These are phyloP conservation scores for Micromesistius poutassou DNA, from an alignment of 2,797 vertebrate species.

Conservation along the genomic window DNA sequence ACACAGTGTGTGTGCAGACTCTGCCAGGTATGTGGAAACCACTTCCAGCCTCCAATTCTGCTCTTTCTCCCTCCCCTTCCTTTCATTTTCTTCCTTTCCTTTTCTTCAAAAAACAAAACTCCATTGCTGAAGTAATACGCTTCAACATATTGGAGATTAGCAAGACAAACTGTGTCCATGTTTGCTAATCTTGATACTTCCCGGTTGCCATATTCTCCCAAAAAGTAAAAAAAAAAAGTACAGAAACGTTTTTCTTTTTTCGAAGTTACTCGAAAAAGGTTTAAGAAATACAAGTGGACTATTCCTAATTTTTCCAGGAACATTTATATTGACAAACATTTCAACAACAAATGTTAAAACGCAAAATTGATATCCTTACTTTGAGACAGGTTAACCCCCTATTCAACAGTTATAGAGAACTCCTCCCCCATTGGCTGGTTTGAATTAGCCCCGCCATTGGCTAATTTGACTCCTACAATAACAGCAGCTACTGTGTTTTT, in stretches of 20 bases:
- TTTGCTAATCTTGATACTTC: conserved; percentile 51
- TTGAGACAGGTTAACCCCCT: background rate
- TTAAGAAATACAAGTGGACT: background rate
- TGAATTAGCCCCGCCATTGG: conserved; percentile 49
- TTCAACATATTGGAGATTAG: conserved; percentile 29
- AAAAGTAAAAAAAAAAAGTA: no score
- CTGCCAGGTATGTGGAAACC: conserved; percentile 49
- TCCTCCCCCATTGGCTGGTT: conserved; percentile 33
- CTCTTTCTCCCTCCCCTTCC: background rate
- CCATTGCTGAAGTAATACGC: conserved; percentile 25
- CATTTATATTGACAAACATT: background rate
- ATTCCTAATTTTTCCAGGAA: background rate
- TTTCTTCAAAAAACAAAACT: conserved; percentile 12
- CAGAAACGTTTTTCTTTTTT: background rate
- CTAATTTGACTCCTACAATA: conserved; percentile 68
- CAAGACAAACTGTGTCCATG: conserved; percentile 41
- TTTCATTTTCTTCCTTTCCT: background rate
- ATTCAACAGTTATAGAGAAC: background rate
- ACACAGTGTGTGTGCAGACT: conserved; percentile 37
- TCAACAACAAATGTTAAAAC: background rate
- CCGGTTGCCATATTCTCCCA: conserved; percentile 37
- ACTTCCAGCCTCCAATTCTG: conserved; percentile 42
- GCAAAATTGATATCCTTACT: no score
- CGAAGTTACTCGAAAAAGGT: no score
- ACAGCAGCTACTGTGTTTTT: conserved; percentile 70